phyloP scores from a whole-genome alignment of 2,113 vertebrate genomes.

The Balaeniceps rex region DNA sequence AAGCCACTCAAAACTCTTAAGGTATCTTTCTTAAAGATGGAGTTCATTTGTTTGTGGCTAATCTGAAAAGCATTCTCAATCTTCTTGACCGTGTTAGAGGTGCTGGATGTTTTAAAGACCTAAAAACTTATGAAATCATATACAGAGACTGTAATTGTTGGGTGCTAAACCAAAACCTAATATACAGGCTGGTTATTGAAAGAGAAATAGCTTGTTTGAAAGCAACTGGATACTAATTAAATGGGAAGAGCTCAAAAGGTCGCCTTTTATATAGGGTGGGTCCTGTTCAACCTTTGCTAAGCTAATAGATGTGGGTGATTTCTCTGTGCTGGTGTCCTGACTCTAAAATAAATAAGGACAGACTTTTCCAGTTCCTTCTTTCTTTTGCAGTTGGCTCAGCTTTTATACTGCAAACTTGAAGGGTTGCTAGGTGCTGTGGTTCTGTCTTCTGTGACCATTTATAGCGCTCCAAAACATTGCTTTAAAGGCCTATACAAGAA shows the following conservation, averaged over 20 bases:
- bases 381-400: not conserved
- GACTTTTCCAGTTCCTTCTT: not conserved
- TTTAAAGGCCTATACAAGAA: not conserved
- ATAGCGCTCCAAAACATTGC: not conserved
- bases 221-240: not conserved
- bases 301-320: not conserved
- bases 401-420: not conserved
- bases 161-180: not conserved
- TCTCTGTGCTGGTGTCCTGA: not conserved
- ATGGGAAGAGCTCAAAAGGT: not conserved
- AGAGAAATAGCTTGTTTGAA: not conserved
- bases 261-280: not conserved
- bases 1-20: not conserved
- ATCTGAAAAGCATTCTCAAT: not conserved
- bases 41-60: not conserved
- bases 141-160: not conserved
- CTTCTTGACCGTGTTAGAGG: not conserved
- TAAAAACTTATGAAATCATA: fast-evolving
- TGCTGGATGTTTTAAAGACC: not conserved
- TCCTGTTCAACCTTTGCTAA: not conserved
- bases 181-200: not conserved
- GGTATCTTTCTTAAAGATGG: not conserved
- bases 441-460: not conserved
- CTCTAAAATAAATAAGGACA: not conserved
- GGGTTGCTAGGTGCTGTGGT: not conserved